Evolutionary conservation across 1,140 invertebrate species (phyloP), one percentile per base, ranked within the genome.

Genomic region (Calephelis nemesis): DNA sequence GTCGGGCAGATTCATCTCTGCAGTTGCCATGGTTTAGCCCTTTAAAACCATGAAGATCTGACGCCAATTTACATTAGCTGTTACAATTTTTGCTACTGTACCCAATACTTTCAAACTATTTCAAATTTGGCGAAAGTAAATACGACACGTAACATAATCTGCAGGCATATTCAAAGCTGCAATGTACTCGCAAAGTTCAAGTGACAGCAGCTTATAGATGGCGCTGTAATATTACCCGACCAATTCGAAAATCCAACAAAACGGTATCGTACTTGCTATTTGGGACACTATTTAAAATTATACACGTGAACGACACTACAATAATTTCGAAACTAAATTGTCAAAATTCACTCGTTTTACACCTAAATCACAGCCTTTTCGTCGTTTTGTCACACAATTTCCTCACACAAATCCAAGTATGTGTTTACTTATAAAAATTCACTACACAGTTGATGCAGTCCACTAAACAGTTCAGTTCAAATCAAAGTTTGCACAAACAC

Each of bases 1-100:
- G 75, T 91, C 89, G 71, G 87, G 87, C 75, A 91, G 70, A 76
- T 77, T 88, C 88, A 91, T 91, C 76, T 88, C 88, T 77, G 79
- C 82, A 76, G 88, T 87, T 42, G 88, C 87, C 87, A 91, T 91
- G 87, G 85, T 75, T 85, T 76, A 84, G 78, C 75, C 78, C 75
- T 75, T 74, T 78, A 89, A 78, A 73, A 84, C 76, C 87, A 88
- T 86, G 82, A 80, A 85, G 83, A 78, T 74, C 67, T 40, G 67
- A 71, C 63, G 67, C 68, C 65, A 66, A 67, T 68, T 52, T 42
- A 58, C 71, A 62, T 62, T 19, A 49, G 63, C 45, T 47, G 30
- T n/a, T 64, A 19, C 47, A 64, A 15, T 30, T 47, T 1, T 30
- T 8, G 42, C 45, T 10, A 64, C 45, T 30, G 15, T 62, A 73